Evolutionary conservation across 2,113 vertebrate species (phyloP), one percentile per base, ranked within the genome.

Genomic region (Burhinus bistriatus): DNA sequence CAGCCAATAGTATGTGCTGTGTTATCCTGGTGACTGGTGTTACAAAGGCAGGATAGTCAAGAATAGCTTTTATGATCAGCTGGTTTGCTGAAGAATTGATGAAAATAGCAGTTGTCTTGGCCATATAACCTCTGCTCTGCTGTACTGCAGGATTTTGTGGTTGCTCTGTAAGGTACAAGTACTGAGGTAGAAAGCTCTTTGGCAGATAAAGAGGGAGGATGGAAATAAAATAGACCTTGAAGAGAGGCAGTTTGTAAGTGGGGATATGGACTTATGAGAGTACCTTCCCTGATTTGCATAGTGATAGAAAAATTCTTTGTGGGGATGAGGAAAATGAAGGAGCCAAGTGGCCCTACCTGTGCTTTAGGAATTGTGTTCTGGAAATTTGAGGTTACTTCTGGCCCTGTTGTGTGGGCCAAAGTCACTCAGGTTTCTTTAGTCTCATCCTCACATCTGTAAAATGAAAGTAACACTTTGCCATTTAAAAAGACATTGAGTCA

Each of bases 61-160:
- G 90, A 91, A 94, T 89, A 79, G 79, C 62, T 94, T 93, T 96
- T 89, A 91, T 1, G 57, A 95, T 94, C 89, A 89, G 66, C 88
- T 86, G 64, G 51, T 91, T 97, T 94, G 77, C 89, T 89, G 94
- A 97, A 96, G 95, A 93, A 97, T 89, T 87, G 93, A 90, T 69
- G 96, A 82, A 92, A 92, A 96, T 96, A 94, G 75, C 90, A 90
- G 73, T 92, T 87, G 65, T 95, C 79, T 79, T 40, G 9, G 79
- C 70, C 87, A 59, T 59, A 85, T 85, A 97, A 96, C 64, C 77
- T 94, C 93, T 80, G 52, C 80, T 83, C 52, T 93, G 76, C 32
- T 38, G 47, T 86, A 42, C 70, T 42, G 65, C 71, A 80, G 84
- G 45, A 40, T 87, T 90, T 95, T 80, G 87, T 9, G 4, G 61